Percentiles rank a stretch among this genome's conserved stretches.
Conservation (phyloP, 2,888 invertebrate species). For the Magallana nippona region DNA sequence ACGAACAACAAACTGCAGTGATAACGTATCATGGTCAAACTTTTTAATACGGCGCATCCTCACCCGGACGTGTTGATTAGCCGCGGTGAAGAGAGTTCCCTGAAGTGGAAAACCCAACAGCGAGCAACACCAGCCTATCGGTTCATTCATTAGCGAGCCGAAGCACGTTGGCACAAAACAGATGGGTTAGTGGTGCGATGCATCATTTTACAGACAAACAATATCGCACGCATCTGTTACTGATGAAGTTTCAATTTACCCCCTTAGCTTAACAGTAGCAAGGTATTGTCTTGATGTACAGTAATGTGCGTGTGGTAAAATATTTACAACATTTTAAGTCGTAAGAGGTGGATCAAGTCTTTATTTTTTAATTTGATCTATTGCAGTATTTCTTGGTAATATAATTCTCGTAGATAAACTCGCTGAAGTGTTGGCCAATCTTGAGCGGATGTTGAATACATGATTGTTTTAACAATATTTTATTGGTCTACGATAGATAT, state of each 20-base stretch:
- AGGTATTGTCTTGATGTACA: constrained; percentile 4
- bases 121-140: neutral
- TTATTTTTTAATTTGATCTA: neutral
- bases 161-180: constrained; percentile 32
- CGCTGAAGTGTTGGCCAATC: too few relatives aligned
- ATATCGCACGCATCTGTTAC: constrained; percentile 27
- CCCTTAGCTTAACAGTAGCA: constrained; percentile 23
- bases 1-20: too few relatives aligned
- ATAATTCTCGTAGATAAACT: too few relatives aligned
- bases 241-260: constrained; percentile 28
- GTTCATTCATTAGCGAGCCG: constrained; percentile 25
- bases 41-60: neutral
- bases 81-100: neutral
- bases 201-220: constrained; percentile 35
- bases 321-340: neutral
- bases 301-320: constrained; percentile 10
- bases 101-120: constrained; percentile 26
- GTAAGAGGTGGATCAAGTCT: neutral
- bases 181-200: constrained; percentile 33
- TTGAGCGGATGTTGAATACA: too few relatives aligned
- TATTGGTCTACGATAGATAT: too few relatives aligned
- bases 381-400: too few relatives aligned
- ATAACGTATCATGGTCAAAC: neutral
- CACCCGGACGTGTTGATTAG: neutral
- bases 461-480: too few relatives aligned